Conservation (phyloP, 2,888 invertebrate species). For the Clunio marinus region DNA sequence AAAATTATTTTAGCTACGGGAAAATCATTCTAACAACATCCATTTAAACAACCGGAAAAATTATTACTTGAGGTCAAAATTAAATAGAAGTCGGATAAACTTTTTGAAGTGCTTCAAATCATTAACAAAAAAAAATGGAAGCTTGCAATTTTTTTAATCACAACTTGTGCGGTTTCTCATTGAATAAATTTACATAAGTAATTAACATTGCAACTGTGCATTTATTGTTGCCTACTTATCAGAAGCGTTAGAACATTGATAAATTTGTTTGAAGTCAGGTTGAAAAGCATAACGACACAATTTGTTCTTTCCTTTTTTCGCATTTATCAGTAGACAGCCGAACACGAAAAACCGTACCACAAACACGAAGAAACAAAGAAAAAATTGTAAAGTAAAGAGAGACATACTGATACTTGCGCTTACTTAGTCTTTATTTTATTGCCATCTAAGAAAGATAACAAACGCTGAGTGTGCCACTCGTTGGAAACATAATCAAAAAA, state of each 20-base stretch:
- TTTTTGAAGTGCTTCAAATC: background rate
- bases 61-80: background rate
- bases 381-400: conserved; percentile 5
- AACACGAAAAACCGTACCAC: no score
- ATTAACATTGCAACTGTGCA: background rate
- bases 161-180: background rate
- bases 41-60: background rate
- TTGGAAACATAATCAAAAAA: no score
- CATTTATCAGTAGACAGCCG: conserved; percentile 4
- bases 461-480: background rate
- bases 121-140: background rate
- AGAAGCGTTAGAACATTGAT: background rate
- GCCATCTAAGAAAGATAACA: conserved; percentile 20
- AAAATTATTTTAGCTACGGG: no score
- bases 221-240: background rate
- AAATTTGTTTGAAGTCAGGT: no score
- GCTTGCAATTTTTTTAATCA: background rate
- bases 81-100: background rate
- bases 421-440: conserved; percentile 26
- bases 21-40: no score
- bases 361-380: no score
- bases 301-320: no score
- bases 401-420: background rate
- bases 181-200: background rate
- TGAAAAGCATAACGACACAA: background rate